A percentile compares a stretch with the other conserved stretches of the same genome.
These are phyloP conservation scores for Brevimyrus niger DNA, from an alignment of 2,113 vertebrate genomes.

Conservation along the genomic window DNA sequence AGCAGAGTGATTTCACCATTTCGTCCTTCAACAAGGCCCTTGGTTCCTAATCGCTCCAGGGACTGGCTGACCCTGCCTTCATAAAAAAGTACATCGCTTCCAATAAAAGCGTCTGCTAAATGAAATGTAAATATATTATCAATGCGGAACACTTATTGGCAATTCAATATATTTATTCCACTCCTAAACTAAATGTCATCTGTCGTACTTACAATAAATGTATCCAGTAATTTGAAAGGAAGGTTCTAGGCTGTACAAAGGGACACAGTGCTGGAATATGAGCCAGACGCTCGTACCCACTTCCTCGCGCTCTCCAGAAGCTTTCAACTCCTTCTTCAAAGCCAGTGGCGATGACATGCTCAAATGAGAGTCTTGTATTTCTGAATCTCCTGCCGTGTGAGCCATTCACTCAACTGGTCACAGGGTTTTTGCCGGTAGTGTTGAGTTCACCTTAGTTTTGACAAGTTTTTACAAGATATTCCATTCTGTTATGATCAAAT, in stretches of 20 bases:
- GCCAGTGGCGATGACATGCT: conserved; percentile 27
- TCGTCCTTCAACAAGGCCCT: background rate
- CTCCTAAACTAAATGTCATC: background rate
- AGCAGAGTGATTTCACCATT: background rate
- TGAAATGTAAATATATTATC: background rate
- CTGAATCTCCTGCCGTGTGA: conserved; percentile 21
- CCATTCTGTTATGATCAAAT: background rate
- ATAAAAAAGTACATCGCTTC: background rate
- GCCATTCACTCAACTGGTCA: conserved; percentile 26
- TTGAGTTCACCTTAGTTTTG: conserved; percentile 21
- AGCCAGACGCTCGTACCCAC: background rate
- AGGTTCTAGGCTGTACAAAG: background rate
- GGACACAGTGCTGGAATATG: background rate
- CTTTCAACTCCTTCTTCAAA: conserved; percentile 35
- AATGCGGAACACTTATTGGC: background rate
- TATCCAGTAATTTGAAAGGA: background rate
- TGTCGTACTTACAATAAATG: background rate
- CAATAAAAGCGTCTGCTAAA: background rate
- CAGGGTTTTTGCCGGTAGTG: conserved; percentile 17
- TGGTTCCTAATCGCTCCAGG: background rate
- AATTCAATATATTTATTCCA: background rate
- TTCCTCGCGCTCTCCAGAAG: background rate
- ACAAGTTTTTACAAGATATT: conserved; percentile 4
- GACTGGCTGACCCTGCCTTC: background rate
- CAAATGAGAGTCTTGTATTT: conserved; percentile 29